These are phyloP conservation scores for Chelidonichthys spinosus DNA, from an alignment of 2,797 vertebrate species.

Conservation along the genomic window DNA sequence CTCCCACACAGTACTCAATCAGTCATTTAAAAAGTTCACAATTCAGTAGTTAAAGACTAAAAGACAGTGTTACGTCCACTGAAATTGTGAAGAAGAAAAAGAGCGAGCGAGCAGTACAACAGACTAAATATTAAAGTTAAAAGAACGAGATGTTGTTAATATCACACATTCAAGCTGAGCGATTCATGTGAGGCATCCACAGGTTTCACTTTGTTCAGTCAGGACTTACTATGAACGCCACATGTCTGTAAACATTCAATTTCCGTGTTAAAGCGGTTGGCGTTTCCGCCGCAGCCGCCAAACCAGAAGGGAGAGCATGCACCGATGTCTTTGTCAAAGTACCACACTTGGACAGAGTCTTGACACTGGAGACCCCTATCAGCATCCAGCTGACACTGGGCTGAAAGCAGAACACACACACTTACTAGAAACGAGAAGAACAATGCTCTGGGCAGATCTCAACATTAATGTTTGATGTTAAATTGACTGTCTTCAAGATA, in stretches of 20 bases:
- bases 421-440: slow-evolving; percentile 26
- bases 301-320: slow-evolving; percentile 83
- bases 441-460: background rate
- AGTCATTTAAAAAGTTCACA: too few relatives aligned
- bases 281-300: slow-evolving; percentile 82
- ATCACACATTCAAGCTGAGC: background rate
- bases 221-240: slow-evolving; percentile 74
- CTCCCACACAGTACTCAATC: too few relatives aligned
- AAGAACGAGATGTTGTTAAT: background rate
- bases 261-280: slow-evolving; percentile 82
- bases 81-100: background rate
- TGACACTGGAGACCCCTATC: slow-evolving; percentile 69
- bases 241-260: slow-evolving; percentile 79
- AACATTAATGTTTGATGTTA: background rate
- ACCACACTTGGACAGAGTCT: slow-evolving; percentile 72
- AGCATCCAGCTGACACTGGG: slow-evolving; percentile 70
- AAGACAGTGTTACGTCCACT: background rate
- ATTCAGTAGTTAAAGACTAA: too few relatives aligned
- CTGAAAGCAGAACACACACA: slow-evolving; percentile 81
- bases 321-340: slow-evolving; percentile 73
- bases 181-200: background rate
- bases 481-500: background rate
- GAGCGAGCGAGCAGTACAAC: background rate
- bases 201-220: background rate
- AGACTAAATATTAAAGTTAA: background rate